These are phyloP conservation scores for Stigmatopora argus DNA, from an alignment of 2,113 vertebrate species.

Conservation along the genomic window DNA sequence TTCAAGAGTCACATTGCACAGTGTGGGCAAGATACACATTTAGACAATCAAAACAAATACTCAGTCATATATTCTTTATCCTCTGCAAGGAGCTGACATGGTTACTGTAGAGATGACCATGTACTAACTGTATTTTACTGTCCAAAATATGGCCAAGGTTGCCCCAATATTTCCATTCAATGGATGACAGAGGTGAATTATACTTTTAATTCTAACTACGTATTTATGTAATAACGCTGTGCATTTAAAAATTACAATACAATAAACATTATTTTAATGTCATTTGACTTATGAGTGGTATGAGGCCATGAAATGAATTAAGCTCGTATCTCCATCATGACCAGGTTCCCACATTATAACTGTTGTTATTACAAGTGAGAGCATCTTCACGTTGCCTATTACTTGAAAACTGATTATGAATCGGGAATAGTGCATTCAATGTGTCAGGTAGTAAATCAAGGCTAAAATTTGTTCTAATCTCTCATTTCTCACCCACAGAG, in stretches of 20 bases:
- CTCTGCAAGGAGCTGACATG: not conserved
- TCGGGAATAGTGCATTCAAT: not conserved
- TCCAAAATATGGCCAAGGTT: too few species aligned
- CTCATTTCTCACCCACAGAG: constrained; percentile 61
- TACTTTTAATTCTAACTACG: too few species aligned
- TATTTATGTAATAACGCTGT: not conserved
- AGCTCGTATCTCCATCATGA: too few species aligned
- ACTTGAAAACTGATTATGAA: not conserved
- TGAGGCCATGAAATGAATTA: too few species aligned
- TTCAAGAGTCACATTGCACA: too few species aligned
- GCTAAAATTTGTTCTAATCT: constrained; percentile 23
- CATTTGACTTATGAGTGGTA: not conserved
- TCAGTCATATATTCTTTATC: not conserved
- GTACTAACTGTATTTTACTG: too few species aligned
- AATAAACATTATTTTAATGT: not conserved
- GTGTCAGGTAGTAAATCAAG: not conserved
- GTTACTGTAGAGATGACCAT: too few species aligned
- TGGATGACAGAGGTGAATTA: too few species aligned
- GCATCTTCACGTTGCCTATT: not conserved
- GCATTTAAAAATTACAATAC: not conserved
- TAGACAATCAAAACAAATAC: not conserved
- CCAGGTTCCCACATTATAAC: too few species aligned
- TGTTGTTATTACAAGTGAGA: not conserved
- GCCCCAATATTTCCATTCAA: too few species aligned
- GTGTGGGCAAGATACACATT: not conserved